These are phyloP conservation scores for Pomatorhinus ruficollis DNA, from an alignment of 2,113 vertebrate species.

Conservation along the genomic window DNA sequence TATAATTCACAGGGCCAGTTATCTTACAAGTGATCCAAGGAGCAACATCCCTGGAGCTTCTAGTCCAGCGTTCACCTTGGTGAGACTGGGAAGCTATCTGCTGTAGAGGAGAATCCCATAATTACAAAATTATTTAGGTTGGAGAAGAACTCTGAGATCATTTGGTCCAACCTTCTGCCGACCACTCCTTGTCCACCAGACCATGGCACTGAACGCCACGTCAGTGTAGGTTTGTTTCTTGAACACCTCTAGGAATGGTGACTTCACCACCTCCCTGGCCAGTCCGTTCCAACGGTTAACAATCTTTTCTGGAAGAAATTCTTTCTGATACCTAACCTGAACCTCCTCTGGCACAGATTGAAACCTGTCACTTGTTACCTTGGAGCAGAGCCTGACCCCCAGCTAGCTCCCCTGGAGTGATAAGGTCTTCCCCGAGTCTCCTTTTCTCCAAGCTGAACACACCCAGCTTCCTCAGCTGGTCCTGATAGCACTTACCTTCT, in stretches of 20 bases:
- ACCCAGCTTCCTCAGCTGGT: neutral
- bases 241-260: neutral
- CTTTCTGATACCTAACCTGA: neutral
- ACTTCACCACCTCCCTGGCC: neutral
- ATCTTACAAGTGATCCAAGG: neutral
- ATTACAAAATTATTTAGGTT: neutral
- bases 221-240: neutral
- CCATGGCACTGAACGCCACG: no score
- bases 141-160: neutral
- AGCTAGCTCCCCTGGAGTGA: neutral
- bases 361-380: neutral
- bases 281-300: neutral
- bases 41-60: neutral
- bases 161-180: neutral
- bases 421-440: neutral
- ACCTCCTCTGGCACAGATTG: neutral
- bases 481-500: fast-evolving
- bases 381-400: neutral
- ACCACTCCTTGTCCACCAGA: neutral
- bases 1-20: neutral
- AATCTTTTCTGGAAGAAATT: neutral
- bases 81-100: neutral
- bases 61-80: neutral
- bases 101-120: neutral
- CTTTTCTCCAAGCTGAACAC: neutral